phyloP scores from a whole-genome alignment of 92 coral and sea anemone species.

The Actinernus sp. region DNA sequence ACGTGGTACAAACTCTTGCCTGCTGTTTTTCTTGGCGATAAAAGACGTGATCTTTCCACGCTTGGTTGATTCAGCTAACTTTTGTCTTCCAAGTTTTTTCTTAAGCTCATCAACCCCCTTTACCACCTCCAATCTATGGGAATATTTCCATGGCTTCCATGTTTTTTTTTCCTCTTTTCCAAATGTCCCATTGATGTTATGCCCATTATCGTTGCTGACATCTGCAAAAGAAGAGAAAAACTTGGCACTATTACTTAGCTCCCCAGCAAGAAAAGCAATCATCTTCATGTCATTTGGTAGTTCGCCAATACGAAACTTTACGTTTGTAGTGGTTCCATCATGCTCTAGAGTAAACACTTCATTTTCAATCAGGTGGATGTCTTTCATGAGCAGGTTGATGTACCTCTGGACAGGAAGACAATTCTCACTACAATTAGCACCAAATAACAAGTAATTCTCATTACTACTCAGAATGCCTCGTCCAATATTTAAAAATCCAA shows the following conservation, averaged over 20 bases:
- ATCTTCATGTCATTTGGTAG: conserved; percentile 71
- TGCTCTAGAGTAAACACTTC: conserved; percentile 10
- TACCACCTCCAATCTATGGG: conserved; percentile 13
- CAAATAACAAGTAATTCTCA: conserved; percentile 54
- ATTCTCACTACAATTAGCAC: conserved; percentile 59
- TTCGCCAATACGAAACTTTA: conserved; percentile 44
- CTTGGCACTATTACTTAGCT: conserved; percentile 42
- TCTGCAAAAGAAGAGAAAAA: conserved; percentile 83
- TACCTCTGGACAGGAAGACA: conserved; percentile 46
- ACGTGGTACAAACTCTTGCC: conserved; percentile 54
- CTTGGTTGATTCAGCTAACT: conserved; percentile 15
- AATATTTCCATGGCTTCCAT: conserved; percentile 68
- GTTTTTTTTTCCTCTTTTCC: conserved; percentile 17
- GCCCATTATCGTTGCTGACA: conserved; percentile 29
- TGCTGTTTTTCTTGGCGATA: conserved; percentile 47
- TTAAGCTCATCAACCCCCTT: conserved; percentile 35
- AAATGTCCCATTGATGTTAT: conserved; percentile 38
- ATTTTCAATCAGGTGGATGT: conserved; percentile 29
- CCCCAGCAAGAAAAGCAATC: conserved; percentile 40
- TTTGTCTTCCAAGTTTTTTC: conserved; percentile 8
- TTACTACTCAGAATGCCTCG: conserved; percentile 41
- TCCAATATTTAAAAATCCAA: conserved; percentile 52
- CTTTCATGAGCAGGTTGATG: conserved; percentile 23
- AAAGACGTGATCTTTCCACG: conserved; percentile 39
- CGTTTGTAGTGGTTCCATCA: conserved; percentile 14